Conservation (phyloP, 2,113 vertebrate genomes). For the Zosterops lateralis region DNA sequence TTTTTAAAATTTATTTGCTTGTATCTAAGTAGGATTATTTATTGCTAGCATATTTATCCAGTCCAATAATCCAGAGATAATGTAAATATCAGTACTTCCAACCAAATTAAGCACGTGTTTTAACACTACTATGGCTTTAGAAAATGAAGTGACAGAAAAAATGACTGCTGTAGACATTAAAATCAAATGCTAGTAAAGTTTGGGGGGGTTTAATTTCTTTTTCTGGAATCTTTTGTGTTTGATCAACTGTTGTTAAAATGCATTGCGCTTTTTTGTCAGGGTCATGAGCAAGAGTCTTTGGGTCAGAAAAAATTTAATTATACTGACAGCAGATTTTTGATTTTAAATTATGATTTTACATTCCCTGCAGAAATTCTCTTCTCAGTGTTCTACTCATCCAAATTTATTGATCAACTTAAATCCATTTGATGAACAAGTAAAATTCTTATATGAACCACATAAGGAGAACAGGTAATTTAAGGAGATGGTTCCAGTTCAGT, state of each 20-base stretch:
- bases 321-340: not conserved
- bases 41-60: not conserved
- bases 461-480: not conserved
- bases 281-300: not conserved
- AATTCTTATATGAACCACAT: not conserved
- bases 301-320: not conserved
- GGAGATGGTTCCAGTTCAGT: not conserved
- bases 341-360: not conserved
- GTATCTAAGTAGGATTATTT: not conserved
- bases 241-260: not conserved
- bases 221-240: not conserved
- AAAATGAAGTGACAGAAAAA: not conserved
- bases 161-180: not conserved
- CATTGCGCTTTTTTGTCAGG: not conserved
- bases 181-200: not conserved
- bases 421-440: not conserved
- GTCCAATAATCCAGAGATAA: not conserved
- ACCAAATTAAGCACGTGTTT: not conserved
- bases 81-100: not conserved
- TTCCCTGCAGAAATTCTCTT: not conserved
- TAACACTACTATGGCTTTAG: not conserved
- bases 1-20: not conserved
- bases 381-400: not conserved
- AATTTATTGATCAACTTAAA: not conserved
- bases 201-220: not conserved